Conservation (phyloP, 37 sponge, comb jelly and placozoan genomes). For the Theonella swinhoei region DNA sequence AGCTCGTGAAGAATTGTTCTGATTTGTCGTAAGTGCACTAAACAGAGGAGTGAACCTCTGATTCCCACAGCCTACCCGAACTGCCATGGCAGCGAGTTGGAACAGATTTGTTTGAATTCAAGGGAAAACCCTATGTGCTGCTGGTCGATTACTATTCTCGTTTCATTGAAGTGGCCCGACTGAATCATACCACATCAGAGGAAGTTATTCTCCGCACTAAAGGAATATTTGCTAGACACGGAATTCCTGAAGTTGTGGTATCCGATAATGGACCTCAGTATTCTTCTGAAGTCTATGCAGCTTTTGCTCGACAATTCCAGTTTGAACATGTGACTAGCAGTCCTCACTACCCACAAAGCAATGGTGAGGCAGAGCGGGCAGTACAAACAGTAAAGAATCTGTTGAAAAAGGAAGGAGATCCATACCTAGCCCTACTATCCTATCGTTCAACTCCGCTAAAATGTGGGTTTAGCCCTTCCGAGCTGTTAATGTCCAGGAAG, state of each 20-base stretch:
- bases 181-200: slow-evolving; percentile 19
- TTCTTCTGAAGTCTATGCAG: not conserved
- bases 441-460: not conserved
- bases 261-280: slow-evolving; percentile 37
- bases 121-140: slow-evolving; percentile 17
- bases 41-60: not conserved
- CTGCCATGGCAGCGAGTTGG: slow-evolving; percentile 18
- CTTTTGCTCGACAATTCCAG: slow-evolving; percentile 13
- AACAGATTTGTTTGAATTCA: slow-evolving; percentile 31
- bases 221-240: slow-evolving; percentile 13
- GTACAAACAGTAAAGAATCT: slow-evolving; percentile 29
- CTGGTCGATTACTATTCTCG: slow-evolving; percentile 24
- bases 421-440: not conserved
- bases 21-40: not conserved
- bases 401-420: not conserved
- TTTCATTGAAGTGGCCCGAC: slow-evolving; percentile 4
- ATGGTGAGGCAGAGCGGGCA: slow-evolving; percentile 32
- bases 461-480: slow-evolving; percentile 28
- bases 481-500: slow-evolving; percentile 45
- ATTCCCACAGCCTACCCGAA: not conserved
- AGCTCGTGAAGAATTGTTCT: not conserved
- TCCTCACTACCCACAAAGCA: slow-evolving; percentile 16
- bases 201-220: slow-evolving; percentile 1
- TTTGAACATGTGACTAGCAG: not conserved
- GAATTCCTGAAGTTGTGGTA: slow-evolving; percentile 4